Percentiles rank a stretch among this genome's conserved stretches.
Conservation (phyloP, 2,113 vertebrate species). For the Odocoileus virginianus region DNA sequence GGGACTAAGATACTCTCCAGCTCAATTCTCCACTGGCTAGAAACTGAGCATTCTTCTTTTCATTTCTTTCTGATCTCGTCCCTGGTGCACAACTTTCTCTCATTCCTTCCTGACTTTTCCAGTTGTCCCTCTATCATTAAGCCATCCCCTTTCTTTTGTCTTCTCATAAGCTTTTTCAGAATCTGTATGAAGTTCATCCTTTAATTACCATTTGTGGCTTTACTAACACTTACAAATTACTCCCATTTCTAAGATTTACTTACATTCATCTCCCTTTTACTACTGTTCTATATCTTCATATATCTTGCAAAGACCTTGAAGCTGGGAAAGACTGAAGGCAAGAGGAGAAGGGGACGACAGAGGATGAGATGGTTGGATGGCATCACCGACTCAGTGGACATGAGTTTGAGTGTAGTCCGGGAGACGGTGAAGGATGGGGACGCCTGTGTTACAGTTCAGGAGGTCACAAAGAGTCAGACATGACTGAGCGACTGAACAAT, state of each 20-base stretch:
- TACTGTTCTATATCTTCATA: not conserved
- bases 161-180: not conserved
- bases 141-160: not conserved
- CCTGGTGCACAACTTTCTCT: not conserved
- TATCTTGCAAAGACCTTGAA: not conserved
- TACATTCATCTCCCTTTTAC: not conserved
- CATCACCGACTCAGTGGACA: not conserved
- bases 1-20: not conserved
- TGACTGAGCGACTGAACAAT: not conserved
- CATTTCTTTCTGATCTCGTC: not conserved
- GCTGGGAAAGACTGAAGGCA: not conserved
- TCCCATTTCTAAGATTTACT: not conserved
- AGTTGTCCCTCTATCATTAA: not conserved
- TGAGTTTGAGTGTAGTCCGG: not conserved
- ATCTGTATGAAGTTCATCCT: not conserved
- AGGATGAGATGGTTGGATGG: not conserved
- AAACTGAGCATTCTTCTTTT: not conserved
- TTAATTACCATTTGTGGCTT: not conserved
- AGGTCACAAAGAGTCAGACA: not conserved
- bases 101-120: not conserved
- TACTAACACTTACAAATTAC: constrained; percentile 3
- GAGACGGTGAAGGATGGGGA: not conserved
- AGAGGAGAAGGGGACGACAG: not conserved
- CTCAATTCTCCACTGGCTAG: not conserved
- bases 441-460: not conserved